Conservation (phyloP, 2,797 vertebrate genomes). For the Diplodus puntazzo region DNA sequence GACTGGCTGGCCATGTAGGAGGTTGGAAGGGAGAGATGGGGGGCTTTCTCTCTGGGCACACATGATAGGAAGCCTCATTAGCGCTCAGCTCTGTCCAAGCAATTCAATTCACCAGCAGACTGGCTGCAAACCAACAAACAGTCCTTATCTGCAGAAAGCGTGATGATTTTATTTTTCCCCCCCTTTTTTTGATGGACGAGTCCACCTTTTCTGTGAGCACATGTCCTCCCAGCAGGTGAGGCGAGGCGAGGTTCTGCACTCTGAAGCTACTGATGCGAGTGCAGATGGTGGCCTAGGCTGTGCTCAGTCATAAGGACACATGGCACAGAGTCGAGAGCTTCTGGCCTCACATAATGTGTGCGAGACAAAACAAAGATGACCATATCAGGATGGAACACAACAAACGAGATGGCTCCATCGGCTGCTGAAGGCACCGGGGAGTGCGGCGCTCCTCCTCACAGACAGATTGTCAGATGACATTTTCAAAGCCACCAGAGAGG, state of each 20-base stretch:
- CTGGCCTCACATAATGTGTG: constrained; percentile 46
- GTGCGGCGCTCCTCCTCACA: constrained; percentile 36
- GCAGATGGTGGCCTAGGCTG: constrained; percentile 73
- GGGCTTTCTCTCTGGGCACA: constrained; percentile 60
- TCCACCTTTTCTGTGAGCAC: constrained; percentile 68
- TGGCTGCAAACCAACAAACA: constrained; percentile 64
- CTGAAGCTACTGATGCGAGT: constrained; percentile 56
- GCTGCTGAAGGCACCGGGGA: constrained; percentile 49
- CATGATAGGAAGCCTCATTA: constrained; percentile 81
- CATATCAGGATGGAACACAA: constrained; percentile 56
- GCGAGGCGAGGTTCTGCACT: constrained; percentile 43
- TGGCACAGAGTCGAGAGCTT: constrained; percentile 43
- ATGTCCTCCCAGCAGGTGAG: constrained; percentile 73
- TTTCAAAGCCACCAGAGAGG: constrained; percentile 61
- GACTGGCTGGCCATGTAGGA: constrained; percentile 61
- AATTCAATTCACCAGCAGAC: constrained; percentile 58
- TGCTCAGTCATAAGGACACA: constrained; percentile 49
- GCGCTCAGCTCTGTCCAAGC: constrained; percentile 72
- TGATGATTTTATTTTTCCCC: constrained; percentile 7
- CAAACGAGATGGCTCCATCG: constrained; percentile 67
- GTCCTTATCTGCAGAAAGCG: constrained; percentile 38
- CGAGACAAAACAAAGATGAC: constrained; percentile 63
- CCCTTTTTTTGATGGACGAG: constrained; percentile 46
- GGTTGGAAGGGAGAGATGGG: constrained; percentile 35
- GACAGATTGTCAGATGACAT: constrained; percentile 68